Base-by-base conservation (phyloP, 2,797 vertebrate species). In the Sebastes matsubarae region DNA sequence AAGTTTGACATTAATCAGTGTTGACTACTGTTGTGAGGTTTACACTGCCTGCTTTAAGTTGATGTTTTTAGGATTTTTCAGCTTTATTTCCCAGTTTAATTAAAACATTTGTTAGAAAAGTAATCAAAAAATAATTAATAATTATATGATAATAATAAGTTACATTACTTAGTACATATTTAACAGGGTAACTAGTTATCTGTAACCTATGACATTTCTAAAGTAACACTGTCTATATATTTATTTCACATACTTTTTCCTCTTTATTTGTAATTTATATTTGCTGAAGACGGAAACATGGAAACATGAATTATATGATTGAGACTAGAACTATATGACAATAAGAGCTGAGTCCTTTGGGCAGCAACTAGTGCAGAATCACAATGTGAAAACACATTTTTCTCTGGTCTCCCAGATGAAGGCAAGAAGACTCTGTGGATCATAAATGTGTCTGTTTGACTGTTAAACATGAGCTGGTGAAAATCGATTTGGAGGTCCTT, bases 391-490 rank as follows among this genome's bases (percentile, higher is more conserved):
- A 87, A 86, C 69, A 79, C 18, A 59, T 16, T 87, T 84, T 81
- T 81, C 57, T 34, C 52, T 42, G 30, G 42, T 18, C 36, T 78
- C 57, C 60, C 68, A 84, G 78, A 80, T 84, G 66, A 87, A 86
- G 75, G 66, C 27, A 78, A 72, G 69, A 27, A 46, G 42, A 46
- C 16, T 88, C 86, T 64, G 66, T 79, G 74, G 73, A 88, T 85
- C 81, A 80, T 85, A 83, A 86, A 91, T 88, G 77, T 87, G 66
- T 8, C 74, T 65, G 72, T 89, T 77, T 87, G 75, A 88, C 75
- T 89, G 77, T 92, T 81, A 86, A 92, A 93, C 84, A 86, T 77
- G 80, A 80, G 72, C 75, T 80, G 72, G 69, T 73, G 80, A 75
- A 91, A 93, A 92, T 84, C 30, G 18, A 85, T 87, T 87, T 85